Evolutionary conservation across 2,797 vertebrate species (phyloP).

Genomic region (Cynopterus sphinx): DNA sequence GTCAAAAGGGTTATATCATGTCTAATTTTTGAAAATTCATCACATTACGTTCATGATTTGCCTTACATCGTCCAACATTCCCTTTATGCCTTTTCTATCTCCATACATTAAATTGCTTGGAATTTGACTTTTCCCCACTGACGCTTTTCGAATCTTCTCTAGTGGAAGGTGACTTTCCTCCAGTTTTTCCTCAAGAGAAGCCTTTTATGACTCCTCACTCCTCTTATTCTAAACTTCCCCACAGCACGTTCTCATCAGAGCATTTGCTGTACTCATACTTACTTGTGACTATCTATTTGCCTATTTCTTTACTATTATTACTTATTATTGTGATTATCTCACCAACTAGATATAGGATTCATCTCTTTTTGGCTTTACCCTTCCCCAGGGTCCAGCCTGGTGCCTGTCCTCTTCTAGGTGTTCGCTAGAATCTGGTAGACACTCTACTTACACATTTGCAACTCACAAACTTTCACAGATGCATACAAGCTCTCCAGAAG

Average conservation of each 20-base stretch:
- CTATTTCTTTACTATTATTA: background rate
- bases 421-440: background rate
- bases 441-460: background rate
- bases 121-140: background rate
- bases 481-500: background rate
- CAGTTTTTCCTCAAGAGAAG: background rate
- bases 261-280: background rate
- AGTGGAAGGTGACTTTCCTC: background rate
- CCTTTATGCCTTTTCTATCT: background rate
- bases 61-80: background rate
- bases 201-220: background rate
- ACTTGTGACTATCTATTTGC: background rate
- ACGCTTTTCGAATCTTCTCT: background rate
- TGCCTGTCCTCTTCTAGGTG: background rate
- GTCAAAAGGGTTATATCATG: background rate
- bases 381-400: background rate
- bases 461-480: background rate
- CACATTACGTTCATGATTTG: background rate
- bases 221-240: no score
- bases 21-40: background rate
- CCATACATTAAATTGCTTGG: background rate
- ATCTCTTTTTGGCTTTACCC: background rate
- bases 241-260: background rate
- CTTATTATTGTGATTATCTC: background rate
- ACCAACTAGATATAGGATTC: background rate